Percentiles rank a stretch among this genome's conserved stretches.
Evolutionary conservation across 2,888 invertebrate species (phyloP).

Genomic region (Leucania comma): DNA sequence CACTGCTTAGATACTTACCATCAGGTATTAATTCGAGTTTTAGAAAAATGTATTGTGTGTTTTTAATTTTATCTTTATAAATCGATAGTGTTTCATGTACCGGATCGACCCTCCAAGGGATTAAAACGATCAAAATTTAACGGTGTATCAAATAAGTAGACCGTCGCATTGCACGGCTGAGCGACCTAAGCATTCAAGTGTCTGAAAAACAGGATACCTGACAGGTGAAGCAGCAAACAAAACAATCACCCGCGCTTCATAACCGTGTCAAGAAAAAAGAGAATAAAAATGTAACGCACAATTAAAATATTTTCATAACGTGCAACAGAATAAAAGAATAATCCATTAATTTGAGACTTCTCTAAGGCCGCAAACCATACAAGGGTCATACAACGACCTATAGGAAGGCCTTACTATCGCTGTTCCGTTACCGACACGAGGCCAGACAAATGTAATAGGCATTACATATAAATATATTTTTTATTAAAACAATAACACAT

Average conservation of each 20-base stretch:
- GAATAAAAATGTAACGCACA: neutral
- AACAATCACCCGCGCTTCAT: neutral
- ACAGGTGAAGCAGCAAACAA: neutral
- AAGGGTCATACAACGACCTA: slow-evolving; percentile 45
- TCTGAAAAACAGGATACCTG: neutral
- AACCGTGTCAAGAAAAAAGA: neutral
- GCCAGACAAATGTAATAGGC: slow-evolving; percentile 37
- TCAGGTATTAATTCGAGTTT: too few relatives aligned
- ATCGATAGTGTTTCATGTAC: too few relatives aligned
- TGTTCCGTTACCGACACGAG: slow-evolving; percentile 53
- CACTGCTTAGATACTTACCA: too few relatives aligned
- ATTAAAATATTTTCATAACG: slow-evolving; percentile 1
- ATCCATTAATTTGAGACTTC: slow-evolving; percentile 38
- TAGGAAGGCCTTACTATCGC: slow-evolving; percentile 56
- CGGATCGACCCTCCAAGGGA: too few relatives aligned
- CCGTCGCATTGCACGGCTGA: neutral
- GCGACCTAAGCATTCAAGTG: neutral
- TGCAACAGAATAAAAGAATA: slow-evolving; percentile 17
- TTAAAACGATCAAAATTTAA: too few relatives aligned
- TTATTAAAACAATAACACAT: neutral
- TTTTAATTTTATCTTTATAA: too few relatives aligned
- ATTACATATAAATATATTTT: slow-evolving; percentile 18
- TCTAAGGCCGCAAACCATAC: slow-evolving; percentile 33
- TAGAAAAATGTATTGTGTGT: too few relatives aligned
- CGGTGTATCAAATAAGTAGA: neutral